A percentile compares a stretch with the other conserved stretches of the same genome.
These are phyloP conservation scores for Donacobius atricapilla DNA, from an alignment of 2,113 vertebrate species.

Conservation along the genomic window DNA sequence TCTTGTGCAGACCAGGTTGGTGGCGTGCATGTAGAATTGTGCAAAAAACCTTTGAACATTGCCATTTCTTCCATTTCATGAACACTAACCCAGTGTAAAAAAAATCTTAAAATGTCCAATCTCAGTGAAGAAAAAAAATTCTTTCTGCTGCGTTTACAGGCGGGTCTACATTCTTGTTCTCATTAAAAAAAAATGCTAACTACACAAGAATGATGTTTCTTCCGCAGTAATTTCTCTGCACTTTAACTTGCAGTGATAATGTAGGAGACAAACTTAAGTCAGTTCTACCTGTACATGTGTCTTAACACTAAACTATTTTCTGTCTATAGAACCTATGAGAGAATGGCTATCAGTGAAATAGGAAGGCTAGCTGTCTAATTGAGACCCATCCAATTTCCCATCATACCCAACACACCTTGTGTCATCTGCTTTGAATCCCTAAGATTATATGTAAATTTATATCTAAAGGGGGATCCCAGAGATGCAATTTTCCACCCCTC, in stretches of 20 bases:
- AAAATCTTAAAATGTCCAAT: background rate
- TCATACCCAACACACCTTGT: background rate
- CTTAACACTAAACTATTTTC: background rate
- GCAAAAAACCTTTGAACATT: background rate
- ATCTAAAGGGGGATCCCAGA: background rate
- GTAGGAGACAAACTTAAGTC: background rate
- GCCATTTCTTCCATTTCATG: background rate
- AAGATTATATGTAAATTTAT: background rate
- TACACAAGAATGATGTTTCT: background rate
- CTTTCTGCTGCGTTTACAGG: background rate
- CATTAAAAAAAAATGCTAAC: background rate
- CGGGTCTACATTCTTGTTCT: background rate
- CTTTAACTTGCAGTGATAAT: background rate
- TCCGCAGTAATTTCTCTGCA: background rate
- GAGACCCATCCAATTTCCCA: background rate
- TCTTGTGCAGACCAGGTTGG: background rate
- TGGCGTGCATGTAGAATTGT: background rate
- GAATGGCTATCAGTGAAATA: background rate
- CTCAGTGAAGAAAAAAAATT: background rate
- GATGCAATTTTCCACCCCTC: accelerated
- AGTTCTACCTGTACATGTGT: background rate
- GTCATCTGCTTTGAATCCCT: background rate
- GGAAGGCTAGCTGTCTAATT: background rate
- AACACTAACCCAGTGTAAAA: background rate
- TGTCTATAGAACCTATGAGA: background rate